Evolutionary conservation across 2,797 vertebrate species (phyloP), one percentile per base, ranked within the genome.

Genomic region (Xerus rutilus): DNA sequence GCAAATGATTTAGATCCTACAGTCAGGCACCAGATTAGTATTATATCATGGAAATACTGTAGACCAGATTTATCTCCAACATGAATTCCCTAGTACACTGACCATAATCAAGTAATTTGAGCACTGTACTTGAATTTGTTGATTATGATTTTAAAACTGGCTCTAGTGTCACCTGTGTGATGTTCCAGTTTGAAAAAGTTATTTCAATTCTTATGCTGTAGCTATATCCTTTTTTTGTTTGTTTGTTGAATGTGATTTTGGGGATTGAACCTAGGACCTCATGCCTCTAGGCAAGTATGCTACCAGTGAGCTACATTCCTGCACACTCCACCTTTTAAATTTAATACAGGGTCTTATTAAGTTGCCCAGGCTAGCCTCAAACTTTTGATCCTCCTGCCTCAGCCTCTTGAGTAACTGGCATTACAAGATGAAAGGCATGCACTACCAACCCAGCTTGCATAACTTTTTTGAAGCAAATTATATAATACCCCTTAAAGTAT

Each of bases 71-170:
- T 91, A 79, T 89, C 59, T 93, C 30, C 57, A 64, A 13, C n/a
- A 70, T 95, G 65, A 95, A 62, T 93, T 95, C 17, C 30, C 21
- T n/a, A n/a, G 67, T 76, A 72, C 89, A 85, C 86, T 88, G n/a
- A 92, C 47, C 59, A n/a, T 89, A 93, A 83, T 89, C 23, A 72
- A 67, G 57, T 67, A 95, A 35, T 67, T 86, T 43, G 15, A 93
- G 35, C 7, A 62, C 15, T 85, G 54, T 83, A 10, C 45, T 70
- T 90, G 20, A 72, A 72, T 93, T 88, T 62, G 28, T 89, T 96
- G 89, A 77, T 74, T 89, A 0, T 88, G 35, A 78, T 95, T 97
- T 93, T 92, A 78, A 86, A 95, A 82, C n/a, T 92, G 86, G 15
- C 52, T 89, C 20, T 88, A 76, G 45, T 23, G 30, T 96, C 32